A percentile compares a stretch with the other conserved stretches of the same genome.
These are phyloP conservation scores for Leptestheria dahalacensis DNA, from an alignment of 1,140 invertebrate species.

Conservation along the genomic window DNA sequence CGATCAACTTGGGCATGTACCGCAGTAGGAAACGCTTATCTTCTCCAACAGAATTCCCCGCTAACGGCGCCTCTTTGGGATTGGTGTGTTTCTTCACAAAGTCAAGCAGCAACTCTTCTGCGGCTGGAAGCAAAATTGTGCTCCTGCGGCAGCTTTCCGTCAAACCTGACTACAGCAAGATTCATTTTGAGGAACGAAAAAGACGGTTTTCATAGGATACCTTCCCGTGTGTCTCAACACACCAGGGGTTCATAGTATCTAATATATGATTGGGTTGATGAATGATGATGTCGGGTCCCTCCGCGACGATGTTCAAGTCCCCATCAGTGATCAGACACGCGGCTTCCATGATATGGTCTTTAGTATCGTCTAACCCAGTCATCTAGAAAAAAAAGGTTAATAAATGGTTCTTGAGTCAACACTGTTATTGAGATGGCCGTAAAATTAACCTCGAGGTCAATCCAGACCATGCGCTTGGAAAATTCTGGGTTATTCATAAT, in stretches of 20 bases:
- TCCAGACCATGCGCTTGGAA: not conserved
- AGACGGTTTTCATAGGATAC: conserved; percentile 17
- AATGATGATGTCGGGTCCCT: conserved; percentile 63
- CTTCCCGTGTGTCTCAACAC: conserved; percentile 51
- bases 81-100: conserved; percentile 55
- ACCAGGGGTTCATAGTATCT: conserved; percentile 69
- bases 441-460: not conserved
- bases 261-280: conserved; percentile 58
- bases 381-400: conserved; percentile 39
- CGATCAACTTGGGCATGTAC: conserved; percentile 54
- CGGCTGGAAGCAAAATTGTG: conserved; percentile 42
- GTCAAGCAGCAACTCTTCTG: conserved; percentile 51
- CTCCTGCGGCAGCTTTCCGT: conserved; percentile 51
- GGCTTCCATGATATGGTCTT: conserved; percentile 70
- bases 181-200: not conserved
- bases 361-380: conserved; percentile 59
- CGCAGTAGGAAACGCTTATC: conserved; percentile 62
- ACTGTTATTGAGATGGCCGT: no score
- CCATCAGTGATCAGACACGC: conserved; percentile 73
- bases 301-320: conserved; percentile 58
- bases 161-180: conserved; percentile 50
- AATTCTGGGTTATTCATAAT: not conserved
- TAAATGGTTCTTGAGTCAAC: no score
- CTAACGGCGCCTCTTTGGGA: conserved; percentile 51
- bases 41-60: conserved; percentile 77